phyloP scores from a whole-genome alignment of 1,140 invertebrate species.

The Drosophila jambulina region DNA sequence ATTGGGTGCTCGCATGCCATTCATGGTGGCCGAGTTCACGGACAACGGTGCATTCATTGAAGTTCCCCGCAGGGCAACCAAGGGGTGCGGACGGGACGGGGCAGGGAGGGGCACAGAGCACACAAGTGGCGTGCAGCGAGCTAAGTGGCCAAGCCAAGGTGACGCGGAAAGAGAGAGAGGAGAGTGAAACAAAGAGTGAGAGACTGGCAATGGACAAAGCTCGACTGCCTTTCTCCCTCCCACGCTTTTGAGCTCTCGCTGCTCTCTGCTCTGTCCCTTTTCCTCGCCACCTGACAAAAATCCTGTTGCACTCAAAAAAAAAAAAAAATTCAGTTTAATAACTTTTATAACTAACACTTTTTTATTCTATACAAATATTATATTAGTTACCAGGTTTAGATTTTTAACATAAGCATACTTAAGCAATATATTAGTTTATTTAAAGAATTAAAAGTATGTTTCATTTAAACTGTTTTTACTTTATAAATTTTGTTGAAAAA shows the following conservation, averaged over 20 bases:
- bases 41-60: slow-evolving; percentile 71
- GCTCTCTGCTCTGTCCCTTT: background rate
- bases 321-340: background rate
- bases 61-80: slow-evolving; percentile 53
- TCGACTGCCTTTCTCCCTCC: slow-evolving; percentile 7
- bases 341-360: background rate
- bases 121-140: slow-evolving; percentile 49
- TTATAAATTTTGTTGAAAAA: background rate
- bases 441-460: background rate
- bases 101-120: background rate
- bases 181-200: slow-evolving; percentile 1
- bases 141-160: slow-evolving; percentile 28
- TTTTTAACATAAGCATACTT: too few species aligned
- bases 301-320: slow-evolving; percentile 7
- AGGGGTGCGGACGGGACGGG: background rate
- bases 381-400: too few species aligned
- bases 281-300: background rate
- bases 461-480: too few species aligned
- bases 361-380: too few species aligned
- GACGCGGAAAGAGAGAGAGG: background rate
- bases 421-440: background rate
- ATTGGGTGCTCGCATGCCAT: slow-evolving; percentile 54
- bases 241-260: background rate
- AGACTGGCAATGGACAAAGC: slow-evolving; percentile 23
- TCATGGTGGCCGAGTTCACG: slow-evolving; percentile 72